Evolutionary conservation across 2,113 vertebrate genomes (phyloP), one percentile per base, ranked within the genome.

Genomic region (Hemiprocne comata): DNA sequence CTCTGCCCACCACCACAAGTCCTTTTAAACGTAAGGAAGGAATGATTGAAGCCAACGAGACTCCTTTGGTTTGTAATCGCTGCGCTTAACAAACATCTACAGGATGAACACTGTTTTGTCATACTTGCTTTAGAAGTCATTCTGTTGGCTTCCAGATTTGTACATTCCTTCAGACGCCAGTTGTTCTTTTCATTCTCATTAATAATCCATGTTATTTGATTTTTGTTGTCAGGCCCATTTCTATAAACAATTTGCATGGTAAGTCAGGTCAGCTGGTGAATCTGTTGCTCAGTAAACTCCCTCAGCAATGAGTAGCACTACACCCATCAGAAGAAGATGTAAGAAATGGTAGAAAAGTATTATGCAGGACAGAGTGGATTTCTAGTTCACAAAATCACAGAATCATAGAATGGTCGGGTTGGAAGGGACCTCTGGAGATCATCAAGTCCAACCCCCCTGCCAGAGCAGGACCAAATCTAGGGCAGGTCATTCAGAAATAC

Each of bases 101-200:
- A 58, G 17, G 36, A 80, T 74, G n/a, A 71, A 74, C 4, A 66
- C 29, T 44, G 11, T 75, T 91, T 84, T 74, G 26, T 88, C 36
- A 26, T 90, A 75, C 42, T 88, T 93, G 29, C n/a, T 78, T 92
- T 84, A 78, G 61, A 84, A 84, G 34, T 48, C 65, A 67, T 42
- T 70, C 40, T 71, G 16, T 33, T 83, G 69, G 21, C 42, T 93
- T 84, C 53, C 40, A 44, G 38, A 83, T 76, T 77, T 69, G 54
- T 50, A 53, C 34, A 54, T 84, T 92, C 13, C n/a, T 90, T 87
- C 40, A 77, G 48, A 67, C 0, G 0, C 6, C 51, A 93, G 17
- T 6, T 29, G 21, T 53, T 31, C 11, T 90, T 82, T 84, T 50
- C 69, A 65, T 90, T 90, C 19, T 67, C 40, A 90, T 81, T 93